Evolutionary conservation across 2,113 vertebrate species (phyloP).

Genomic region (Oplegnathus fasciatus): DNA sequence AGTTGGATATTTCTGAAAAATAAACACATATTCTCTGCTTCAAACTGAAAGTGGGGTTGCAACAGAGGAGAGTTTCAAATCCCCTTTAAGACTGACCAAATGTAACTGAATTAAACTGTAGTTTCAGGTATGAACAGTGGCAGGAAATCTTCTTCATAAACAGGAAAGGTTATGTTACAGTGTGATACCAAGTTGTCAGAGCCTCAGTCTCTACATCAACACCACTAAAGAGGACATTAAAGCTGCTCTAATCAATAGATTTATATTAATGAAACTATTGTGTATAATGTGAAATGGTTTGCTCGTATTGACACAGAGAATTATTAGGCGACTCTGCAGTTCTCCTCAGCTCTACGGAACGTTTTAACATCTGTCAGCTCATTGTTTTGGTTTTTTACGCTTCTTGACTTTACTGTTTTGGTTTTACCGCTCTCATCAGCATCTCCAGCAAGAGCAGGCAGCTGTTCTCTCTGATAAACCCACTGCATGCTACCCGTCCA

Average conservation of each 20-base stretch:
- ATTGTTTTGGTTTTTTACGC: neutral
- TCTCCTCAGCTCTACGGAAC: neutral
- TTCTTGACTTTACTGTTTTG: too few relatives aligned
- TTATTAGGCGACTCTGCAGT: neutral
- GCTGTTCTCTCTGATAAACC: neutral
- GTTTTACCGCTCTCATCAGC: neutral
- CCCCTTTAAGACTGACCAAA: slow-evolving; percentile 15
- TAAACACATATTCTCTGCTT: neutral
- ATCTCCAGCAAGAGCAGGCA: neutral
- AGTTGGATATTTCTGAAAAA: slow-evolving; percentile 17
- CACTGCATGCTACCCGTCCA: too few relatives aligned
- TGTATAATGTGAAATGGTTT: neutral
- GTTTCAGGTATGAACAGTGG: slow-evolving; percentile 15
- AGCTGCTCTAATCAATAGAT: neutral
- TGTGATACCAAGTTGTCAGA: neutral
- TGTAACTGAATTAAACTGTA: neutral
- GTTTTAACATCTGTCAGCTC: neutral
- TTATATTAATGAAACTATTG: neutral
- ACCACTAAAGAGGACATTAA: neutral
- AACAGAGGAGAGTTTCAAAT: slow-evolving; percentile 21
- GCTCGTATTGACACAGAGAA: neutral
- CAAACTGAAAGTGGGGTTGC: neutral
- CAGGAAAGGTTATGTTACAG: slow-evolving; percentile 4
- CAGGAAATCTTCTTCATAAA: slow-evolving; percentile 9
- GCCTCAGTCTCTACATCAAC: neutral